These are phyloP conservation scores for Ptilodon capucinus DNA, from an alignment of 2,888 invertebrate species.

Conservation along the genomic window DNA sequence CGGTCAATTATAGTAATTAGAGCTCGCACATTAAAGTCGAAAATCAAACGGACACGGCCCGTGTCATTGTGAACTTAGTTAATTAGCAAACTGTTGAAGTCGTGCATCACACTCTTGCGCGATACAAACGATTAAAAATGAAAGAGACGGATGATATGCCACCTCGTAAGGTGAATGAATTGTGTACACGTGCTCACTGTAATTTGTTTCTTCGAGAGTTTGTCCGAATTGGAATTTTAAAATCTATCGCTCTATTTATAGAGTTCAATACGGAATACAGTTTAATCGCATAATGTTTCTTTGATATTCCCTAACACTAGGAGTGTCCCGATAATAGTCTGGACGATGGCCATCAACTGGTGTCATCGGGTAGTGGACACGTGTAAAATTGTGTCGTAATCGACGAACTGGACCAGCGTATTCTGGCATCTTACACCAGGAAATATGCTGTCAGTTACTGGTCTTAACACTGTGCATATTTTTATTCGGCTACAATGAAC, in stretches of 20 bases:
- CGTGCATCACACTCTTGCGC: slow-evolving; percentile 59
- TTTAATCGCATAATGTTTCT: no score
- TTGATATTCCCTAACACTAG: no score
- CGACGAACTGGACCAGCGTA: neutral
- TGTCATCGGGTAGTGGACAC: neutral
- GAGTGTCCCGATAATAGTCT: no score
- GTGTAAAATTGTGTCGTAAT: neutral
- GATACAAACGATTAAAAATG: slow-evolving; percentile 35
- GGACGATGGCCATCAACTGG: no score
- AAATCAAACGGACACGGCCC: slow-evolving; percentile 35
- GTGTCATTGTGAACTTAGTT: slow-evolving; percentile 57
- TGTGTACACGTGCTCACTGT: slow-evolving; percentile 41
- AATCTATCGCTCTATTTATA: no score
- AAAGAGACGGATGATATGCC: slow-evolving; percentile 47
- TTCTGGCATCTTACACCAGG: neutral
- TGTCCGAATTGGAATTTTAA: slow-evolving; percentile 2
- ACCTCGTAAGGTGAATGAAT: slow-evolving; percentile 63
- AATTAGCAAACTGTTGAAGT: slow-evolving; percentile 68
- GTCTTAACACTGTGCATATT: neutral
- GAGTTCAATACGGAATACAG: no score
- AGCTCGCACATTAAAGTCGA: slow-evolving; percentile 43
- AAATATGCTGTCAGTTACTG: neutral
- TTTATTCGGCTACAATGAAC: neutral
- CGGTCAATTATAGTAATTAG: slow-evolving; percentile 46
- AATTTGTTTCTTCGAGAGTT: slow-evolving; percentile 3